phyloP scores from a whole-genome alignment of 2,113 vertebrate species.

The Plectropomus leopardus region DNA sequence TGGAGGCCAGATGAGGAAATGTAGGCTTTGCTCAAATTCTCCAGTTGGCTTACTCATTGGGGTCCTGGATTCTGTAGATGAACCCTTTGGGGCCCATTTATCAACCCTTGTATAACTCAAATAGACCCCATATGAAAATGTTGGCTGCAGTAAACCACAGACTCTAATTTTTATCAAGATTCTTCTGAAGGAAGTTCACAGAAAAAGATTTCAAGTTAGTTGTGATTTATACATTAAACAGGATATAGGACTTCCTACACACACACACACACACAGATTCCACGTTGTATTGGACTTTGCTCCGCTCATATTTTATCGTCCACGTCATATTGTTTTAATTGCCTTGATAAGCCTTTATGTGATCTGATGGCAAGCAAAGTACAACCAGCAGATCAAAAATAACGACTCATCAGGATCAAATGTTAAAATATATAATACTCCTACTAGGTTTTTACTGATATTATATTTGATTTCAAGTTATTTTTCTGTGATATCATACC shows the following conservation, averaged over 20 bases:
- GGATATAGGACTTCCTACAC: background rate
- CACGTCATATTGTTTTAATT: constrained; percentile 35
- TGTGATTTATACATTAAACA: constrained; percentile 5
- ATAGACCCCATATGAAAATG: constrained; percentile 46
- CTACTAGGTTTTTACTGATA: background rate
- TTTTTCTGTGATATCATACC: background rate
- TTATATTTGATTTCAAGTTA: background rate
- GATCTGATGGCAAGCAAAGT: constrained; percentile 43
- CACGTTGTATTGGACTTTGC: constrained; percentile 47
- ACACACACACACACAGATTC: background rate
- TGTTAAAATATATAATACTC: background rate
- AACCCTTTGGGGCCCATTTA: constrained; percentile 38
- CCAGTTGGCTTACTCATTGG: constrained; percentile 30
- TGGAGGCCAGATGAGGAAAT: constrained; percentile 47
- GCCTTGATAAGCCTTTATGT: constrained; percentile 1
- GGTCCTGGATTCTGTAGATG: constrained; percentile 33
- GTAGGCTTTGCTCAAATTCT: constrained; percentile 10
- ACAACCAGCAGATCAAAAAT: background rate
- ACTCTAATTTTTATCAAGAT: background rate
- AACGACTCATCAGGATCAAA: constrained; percentile 2
- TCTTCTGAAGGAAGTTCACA: constrained; percentile 5
- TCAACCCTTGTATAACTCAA: constrained; percentile 43
- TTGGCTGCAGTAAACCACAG: constrained; percentile 32
- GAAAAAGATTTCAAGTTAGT: background rate
- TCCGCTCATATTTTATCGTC: constrained; percentile 44